Conservation (phyloP, 2,113 vertebrate species). For the Thermophis baileyi region DNA sequence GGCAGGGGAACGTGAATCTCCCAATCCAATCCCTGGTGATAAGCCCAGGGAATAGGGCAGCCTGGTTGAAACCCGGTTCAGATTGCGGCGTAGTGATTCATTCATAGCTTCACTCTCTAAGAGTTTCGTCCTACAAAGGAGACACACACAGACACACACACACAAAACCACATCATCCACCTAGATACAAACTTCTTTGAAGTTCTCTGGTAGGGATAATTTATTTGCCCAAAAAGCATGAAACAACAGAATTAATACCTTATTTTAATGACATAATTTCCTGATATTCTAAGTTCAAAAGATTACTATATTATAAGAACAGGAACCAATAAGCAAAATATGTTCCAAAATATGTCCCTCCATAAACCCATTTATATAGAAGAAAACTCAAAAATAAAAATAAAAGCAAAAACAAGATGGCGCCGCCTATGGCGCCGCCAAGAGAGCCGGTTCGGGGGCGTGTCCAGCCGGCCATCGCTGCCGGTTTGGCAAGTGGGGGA, state of each 20-base stretch:
- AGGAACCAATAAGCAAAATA: background rate
- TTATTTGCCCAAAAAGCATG: background rate
- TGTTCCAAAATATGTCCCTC: background rate
- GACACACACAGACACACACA: background rate
- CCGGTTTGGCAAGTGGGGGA: too few species aligned
- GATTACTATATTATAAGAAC: background rate
- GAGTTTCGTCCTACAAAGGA: conserved; percentile 80
- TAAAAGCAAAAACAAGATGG: too few species aligned
- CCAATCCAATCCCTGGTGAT: conserved; percentile 52
- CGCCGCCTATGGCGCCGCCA: too few species aligned
- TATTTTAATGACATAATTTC: background rate
- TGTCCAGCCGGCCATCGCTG: too few species aligned
- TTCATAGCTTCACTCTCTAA: conserved; percentile 97
- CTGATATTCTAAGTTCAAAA: background rate
- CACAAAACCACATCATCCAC: background rate
- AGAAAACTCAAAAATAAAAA: background rate
- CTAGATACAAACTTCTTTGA: background rate
- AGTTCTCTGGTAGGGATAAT: background rate
- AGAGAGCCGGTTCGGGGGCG: too few species aligned
- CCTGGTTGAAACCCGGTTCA: conserved; percentile 76
- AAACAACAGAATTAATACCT: background rate
- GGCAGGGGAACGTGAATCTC: conserved; percentile 64
- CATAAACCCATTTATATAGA: background rate
- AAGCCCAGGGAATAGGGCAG: conserved; percentile 67
- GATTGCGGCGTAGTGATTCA: conserved; percentile 85